phyloP scores from a whole-genome alignment of 1,140 invertebrate species.

The Pseudomyrmex concolor region DNA sequence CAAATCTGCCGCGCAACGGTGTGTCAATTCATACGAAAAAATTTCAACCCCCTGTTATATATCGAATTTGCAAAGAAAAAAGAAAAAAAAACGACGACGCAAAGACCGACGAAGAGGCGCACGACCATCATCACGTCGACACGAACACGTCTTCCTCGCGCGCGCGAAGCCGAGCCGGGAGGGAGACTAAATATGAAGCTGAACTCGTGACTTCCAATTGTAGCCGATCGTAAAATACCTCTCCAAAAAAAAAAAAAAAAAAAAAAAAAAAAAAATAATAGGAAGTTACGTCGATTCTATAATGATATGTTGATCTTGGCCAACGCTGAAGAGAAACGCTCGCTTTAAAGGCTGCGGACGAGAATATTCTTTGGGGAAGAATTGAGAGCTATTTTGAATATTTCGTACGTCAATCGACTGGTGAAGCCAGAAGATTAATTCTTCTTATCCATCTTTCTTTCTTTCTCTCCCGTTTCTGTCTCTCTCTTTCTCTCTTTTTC shows the following conservation, averaged over 20 bases:
- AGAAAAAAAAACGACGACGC: constrained; percentile 17
- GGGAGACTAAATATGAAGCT: constrained; percentile 33
- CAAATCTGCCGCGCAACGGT: neutral
- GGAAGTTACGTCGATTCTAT: too few species aligned
- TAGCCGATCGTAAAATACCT: neutral
- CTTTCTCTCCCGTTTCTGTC: neutral
- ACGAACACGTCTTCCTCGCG: constrained; percentile 53
- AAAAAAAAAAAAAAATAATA: neutral
- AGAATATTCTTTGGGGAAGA: neutral
- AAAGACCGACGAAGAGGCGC: neutral
- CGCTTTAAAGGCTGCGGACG: constrained; percentile 4
- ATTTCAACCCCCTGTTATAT: too few species aligned
- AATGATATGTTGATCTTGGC: neutral
- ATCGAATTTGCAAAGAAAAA: neutral
- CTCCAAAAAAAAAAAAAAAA: neutral
- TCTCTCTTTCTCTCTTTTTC: neutral
- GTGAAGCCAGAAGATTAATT: constrained; percentile 20
- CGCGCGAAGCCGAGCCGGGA: constrained; percentile 11
- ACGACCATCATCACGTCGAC: neutral
- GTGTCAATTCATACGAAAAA: neutral
- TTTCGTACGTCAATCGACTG: neutral
- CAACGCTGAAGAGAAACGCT: constrained; percentile 5
- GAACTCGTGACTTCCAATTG: constrained; percentile 31
- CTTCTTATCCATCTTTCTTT: neutral
- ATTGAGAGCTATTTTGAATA: constrained; percentile 12